Evolutionary conservation across 2,797 vertebrate genomes (phyloP), one percentile per base, ranked within the genome.

Genomic region (Synanceia verrucosa): DNA sequence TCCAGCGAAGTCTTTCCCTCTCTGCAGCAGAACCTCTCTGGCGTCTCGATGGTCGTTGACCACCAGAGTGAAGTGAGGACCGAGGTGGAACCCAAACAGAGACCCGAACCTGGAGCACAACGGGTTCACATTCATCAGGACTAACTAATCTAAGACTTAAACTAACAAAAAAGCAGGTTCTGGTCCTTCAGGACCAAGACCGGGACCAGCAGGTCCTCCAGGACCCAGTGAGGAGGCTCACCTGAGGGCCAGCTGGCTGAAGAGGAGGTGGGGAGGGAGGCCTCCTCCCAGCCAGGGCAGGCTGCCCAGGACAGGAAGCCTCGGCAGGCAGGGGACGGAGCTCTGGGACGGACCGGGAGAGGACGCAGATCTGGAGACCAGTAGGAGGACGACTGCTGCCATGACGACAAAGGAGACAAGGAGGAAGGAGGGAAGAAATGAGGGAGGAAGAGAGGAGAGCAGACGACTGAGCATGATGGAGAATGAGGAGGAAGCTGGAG

Each of bases 1-100:
- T 11, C 94, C 94, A 1, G 93, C 93, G 3, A 94, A 95, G 69
- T 94, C 92, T n/a, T 59, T 77, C 11, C 94, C 94, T 19, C 77
- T 86, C 50, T 89, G 89, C 56, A 89, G 87, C 4, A 95, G 89
- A 1, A 93, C 92, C 58, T 95, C 94, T 63, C 67, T 76, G 57
- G 92, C 93, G 6, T 92, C 86, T 1, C 31, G 50, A 19, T 92
- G 86, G 70, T 64, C 26, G 78, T 91, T 95, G 1, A 95, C 81
- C 62, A 95, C 94, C 70, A 95, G 56, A 0, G 91, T 91, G 86
- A 81, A 88, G 65, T 94, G 92, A 1, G 93, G 91, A 0, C 94
- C 94, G 2, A 94, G 43, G 68, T 89, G 77, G 14, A 95, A 58
- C 0, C 83, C 71, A 8, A 93, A 95, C 31, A 94, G 71, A 0